A percentile compares a stretch with the other conserved stretches of the same genome.
phyloP scores from a whole-genome alignment of 2,888 invertebrate species.

The Arrhopalites spinosus region DNA sequence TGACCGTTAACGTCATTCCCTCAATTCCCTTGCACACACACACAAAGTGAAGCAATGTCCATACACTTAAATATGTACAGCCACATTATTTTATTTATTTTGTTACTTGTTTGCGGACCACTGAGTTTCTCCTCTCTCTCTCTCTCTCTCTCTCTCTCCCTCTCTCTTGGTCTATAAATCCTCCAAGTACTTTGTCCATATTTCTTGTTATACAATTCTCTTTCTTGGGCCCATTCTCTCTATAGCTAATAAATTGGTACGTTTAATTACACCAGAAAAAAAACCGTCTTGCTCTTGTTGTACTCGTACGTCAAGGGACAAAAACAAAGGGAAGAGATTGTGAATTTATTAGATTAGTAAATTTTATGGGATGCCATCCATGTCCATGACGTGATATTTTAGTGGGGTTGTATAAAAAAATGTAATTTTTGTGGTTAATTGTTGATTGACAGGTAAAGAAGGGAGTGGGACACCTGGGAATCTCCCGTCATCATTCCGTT shows the following conservation, averaged over 20 bases:
- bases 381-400: not conserved
- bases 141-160: not conserved
- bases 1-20: conserved; percentile 48
- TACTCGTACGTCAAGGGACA: no score
- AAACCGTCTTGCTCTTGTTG: no score
- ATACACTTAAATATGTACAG: not conserved
- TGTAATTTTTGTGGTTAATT: no score
- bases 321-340: no score
- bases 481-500: conserved; percentile 75
- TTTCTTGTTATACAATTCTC: no score
- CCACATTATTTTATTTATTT: not conserved
- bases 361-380: not conserved
- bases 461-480: conserved; percentile 63
- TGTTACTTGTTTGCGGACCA: not conserved
- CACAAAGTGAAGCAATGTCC: not conserved
- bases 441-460: conserved; percentile 73
- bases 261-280: conserved; percentile 28
- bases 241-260: conserved; percentile 33
- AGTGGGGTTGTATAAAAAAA: not conserved
- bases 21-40: conserved; percentile 15
- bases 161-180: not conserved
- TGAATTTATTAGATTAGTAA: conserved; percentile 35
- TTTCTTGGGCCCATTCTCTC: not conserved
- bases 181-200: no score
- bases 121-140: not conserved